Conservation (phyloP, 2,888 invertebrate genomes). For the Tenthredo notha region DNA sequence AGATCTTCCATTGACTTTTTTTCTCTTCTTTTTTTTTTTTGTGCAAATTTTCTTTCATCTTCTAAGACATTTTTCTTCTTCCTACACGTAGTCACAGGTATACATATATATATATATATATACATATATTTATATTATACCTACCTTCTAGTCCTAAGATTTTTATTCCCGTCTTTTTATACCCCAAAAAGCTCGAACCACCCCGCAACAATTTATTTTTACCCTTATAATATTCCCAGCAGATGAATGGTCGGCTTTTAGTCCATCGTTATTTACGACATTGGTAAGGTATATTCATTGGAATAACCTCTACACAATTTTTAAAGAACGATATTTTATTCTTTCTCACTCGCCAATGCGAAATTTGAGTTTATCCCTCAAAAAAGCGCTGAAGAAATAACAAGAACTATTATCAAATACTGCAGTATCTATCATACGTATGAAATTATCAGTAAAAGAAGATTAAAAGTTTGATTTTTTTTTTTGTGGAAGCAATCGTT, state of each 20-base stretch:
- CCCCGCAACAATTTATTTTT: slow-evolving; percentile 7
- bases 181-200: slow-evolving; percentile 18
- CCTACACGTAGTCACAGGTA: background rate
- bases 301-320: background rate
- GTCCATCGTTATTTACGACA: slow-evolving; percentile 3
- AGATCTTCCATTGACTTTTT: slow-evolving; percentile 12
- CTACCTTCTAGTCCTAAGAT: background rate
- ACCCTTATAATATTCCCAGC: slow-evolving; percentile 11
- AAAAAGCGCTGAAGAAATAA: background rate
- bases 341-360: background rate
- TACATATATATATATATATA: background rate
- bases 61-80: background rate
- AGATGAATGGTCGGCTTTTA: slow-evolving; percentile 27
- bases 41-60: background rate
- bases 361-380: background rate
- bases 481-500: no score
- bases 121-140: background rate
- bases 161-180: slow-evolving; percentile 8
- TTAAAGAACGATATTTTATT: background rate
- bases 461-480: background rate
- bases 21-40: background rate
- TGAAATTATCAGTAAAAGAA: background rate
- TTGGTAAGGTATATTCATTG: background rate
- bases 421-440: no score
- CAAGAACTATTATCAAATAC: no score